These are phyloP conservation scores for Arbacia lixula DNA, from an alignment of 53 echinoderm and acorn worm species.

Conservation along the genomic window DNA sequence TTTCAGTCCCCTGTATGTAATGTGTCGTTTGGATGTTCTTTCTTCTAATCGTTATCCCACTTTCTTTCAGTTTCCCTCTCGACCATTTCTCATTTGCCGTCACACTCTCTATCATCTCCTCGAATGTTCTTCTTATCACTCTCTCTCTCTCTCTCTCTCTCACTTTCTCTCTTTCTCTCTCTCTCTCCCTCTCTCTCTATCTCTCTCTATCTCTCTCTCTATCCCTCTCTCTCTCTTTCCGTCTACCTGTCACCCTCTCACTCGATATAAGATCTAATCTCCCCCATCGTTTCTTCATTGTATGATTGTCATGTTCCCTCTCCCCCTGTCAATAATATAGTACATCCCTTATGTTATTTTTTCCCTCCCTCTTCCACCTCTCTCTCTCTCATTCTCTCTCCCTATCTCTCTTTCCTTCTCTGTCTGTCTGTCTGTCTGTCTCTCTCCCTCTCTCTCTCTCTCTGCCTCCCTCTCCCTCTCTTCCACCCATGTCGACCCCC, in stretches of 20 bases:
- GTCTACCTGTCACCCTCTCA: background rate
- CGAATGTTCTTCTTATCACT: too few species aligned
- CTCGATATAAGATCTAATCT: background rate
- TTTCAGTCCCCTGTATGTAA: too few species aligned
- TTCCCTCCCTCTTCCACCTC: background rate
- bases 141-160: too few species aligned
- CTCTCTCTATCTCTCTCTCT: background rate
- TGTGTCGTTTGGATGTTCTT: too few species aligned
- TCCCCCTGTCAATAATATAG: background rate
- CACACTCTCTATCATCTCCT: background rate
- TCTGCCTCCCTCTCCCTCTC: background rate
- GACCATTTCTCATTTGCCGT: background rate
- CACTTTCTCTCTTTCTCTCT: background rate
- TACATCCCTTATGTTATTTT: background rate
- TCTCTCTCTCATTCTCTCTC: background rate
- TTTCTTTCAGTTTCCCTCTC: too few species aligned
- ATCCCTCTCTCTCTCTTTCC: background rate
- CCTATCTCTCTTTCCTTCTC: background rate
- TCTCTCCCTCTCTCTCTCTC: background rate
- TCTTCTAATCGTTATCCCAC: too few species aligned
- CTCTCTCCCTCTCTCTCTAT: constrained; percentile 4
- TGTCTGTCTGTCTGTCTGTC: background rate
- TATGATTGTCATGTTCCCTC: background rate
- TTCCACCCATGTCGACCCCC: background rate
- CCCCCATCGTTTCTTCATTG: background rate